Evolutionary conservation across 2,113 vertebrate genomes (phyloP), one percentile per base, ranked within the genome.

Genomic region (Dromaius novaehollandiae): DNA sequence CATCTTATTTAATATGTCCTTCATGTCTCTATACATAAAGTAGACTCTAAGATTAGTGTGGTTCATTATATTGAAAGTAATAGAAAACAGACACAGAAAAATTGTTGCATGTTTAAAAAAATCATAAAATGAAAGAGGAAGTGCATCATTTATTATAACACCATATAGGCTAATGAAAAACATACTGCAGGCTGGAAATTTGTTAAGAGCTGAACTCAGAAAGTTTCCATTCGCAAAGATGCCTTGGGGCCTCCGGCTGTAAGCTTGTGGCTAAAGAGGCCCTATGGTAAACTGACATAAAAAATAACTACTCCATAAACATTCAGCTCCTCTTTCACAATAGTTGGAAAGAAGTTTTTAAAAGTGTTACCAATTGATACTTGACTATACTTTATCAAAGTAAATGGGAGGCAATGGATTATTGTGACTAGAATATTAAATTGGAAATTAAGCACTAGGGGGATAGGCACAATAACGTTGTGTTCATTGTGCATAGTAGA

Each of bases 61-160:
- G 76, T 65, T 83, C 63, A 78, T 32, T 93, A 50, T 77, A 84
- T 44, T 86, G 60, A 86, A 87, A 91, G 60, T 91, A 94, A 95
- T 86, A 86, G 55, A 94, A 92, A 91, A 89, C 94, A 95, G 89
- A 78, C 53, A 26, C 69, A 92, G 76, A 92, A 97, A 94, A 96
- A 94, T 77, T 80, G 86, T 95, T 88, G 93, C 89, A 95, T 85
- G 94, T 93, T 96, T 75, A 30, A 71, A 78, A 86, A 92, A 90
- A 96, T 61, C 70, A 74, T 92, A 88, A 95, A 96, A 92, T 87
- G 88, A 77, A 95, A 92, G 89, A 93, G 96, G 94, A 97, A 96
- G 95, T 95, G 94, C 95, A 94, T 97, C 96, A 97, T 95, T 93
- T 89, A 86, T 96, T 96, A 84, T 96, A 96, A 96, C 90, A 92